These are phyloP conservation scores for Atta texana DNA, from an alignment of 1,140 invertebrate species.

Conservation along the genomic window DNA sequence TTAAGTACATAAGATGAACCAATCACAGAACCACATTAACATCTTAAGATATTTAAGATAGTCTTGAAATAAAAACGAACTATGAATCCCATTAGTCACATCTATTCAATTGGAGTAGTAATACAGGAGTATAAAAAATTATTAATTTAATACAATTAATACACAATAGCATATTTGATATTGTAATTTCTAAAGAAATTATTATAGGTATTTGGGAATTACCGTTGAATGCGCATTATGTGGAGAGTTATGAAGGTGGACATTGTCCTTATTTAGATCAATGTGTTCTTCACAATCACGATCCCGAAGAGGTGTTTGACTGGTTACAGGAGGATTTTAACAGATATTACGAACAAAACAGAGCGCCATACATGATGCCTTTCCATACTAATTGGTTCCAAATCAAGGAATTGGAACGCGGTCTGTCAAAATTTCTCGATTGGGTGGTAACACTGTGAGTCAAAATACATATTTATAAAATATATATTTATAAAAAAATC, in stretches of 20 bases:
- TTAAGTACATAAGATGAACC: too few species aligned
- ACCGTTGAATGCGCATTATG: constrained; percentile 96
- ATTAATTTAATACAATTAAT: neutral
- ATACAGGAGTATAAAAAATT: neutral
- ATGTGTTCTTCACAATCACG: constrained; percentile 96
- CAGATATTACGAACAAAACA: constrained; percentile 94
- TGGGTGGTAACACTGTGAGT: constrained; percentile 92
- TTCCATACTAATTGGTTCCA: constrained; percentile 98
- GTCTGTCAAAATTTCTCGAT: constrained; percentile 94
- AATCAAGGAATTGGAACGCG: constrained; percentile 93
- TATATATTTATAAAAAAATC: neutral
- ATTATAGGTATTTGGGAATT: constrained; percentile 95
- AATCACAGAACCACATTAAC: too few species aligned
- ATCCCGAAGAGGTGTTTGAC: constrained; percentile 94
- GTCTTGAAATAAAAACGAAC: too few species aligned
- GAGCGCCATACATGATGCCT: constrained; percentile 97
- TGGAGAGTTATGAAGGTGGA: constrained; percentile 95
- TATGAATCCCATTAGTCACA: neutral
- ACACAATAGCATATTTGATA: neutral
- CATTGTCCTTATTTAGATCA: constrained; percentile 97
- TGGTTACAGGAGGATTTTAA: constrained; percentile 97
- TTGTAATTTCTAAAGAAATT: constrained; percentile 35
- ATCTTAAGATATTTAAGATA: too few species aligned
- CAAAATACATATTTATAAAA: constrained; percentile 22
- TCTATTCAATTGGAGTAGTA: neutral